phyloP scores from a whole-genome alignment of 2,888 invertebrate genomes.

The Idaea dimidiata region DNA sequence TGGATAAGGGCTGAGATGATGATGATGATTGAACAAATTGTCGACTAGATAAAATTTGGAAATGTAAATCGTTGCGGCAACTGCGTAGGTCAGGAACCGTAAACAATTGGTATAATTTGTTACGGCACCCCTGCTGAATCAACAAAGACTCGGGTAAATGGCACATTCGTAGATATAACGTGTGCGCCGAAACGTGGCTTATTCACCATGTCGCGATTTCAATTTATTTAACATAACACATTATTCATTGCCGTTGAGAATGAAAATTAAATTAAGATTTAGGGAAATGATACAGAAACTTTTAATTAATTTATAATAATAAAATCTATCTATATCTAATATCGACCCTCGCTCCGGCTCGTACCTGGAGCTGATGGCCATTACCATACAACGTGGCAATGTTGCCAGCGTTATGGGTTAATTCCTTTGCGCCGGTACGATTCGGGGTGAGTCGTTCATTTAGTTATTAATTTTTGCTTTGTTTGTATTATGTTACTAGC shows the following conservation, averaged over 20 bases:
- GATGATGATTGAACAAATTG: too few relatives aligned
- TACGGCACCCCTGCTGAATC: conserved; percentile 31
- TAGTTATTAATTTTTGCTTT: too few relatives aligned
- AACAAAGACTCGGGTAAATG: conserved; percentile 42
- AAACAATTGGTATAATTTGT: conserved; percentile 46
- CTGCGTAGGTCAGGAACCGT: conserved; percentile 29
- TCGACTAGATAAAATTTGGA: conserved; percentile 17
- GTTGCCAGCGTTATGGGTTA: too few relatives aligned
- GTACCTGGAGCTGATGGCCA: too few relatives aligned
- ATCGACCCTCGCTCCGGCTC: too few relatives aligned
- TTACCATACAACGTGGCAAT: too few relatives aligned
- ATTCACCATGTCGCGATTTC: conserved; percentile 3
- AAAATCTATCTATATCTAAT: too few relatives aligned
- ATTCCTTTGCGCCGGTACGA: too few relatives aligned
- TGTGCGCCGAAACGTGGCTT: conserved; percentile 18
- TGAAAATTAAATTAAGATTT: not conserved
- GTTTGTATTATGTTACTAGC: too few relatives aligned
- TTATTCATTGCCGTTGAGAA: not conserved
- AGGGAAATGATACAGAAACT: not conserved
- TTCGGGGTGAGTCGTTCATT: too few relatives aligned
- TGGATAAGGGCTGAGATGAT: too few relatives aligned
- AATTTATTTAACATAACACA: conserved; percentile 2
- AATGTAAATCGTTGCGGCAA: conserved; percentile 18
- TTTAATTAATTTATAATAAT: not conserved
- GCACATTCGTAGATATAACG: conserved; percentile 24